phyloP scores from a whole-genome alignment of 2,888 invertebrate genomes.

The Luperina testacea region DNA sequence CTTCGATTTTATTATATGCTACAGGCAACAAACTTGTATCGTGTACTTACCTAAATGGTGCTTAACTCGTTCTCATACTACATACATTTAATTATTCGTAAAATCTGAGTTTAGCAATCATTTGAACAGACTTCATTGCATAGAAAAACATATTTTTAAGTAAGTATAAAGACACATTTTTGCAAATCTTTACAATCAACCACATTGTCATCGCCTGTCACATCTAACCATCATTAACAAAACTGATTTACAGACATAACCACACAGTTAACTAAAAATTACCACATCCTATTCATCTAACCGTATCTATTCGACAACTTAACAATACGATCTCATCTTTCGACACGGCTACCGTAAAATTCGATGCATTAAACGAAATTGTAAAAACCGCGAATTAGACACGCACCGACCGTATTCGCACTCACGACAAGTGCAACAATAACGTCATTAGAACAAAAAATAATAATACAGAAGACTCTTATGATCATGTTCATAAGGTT shows the following conservation, averaged over 20 bases:
- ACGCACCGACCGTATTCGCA: constrained; percentile 83
- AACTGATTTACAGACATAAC: constrained; percentile 40
- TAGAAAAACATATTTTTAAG: background rate
- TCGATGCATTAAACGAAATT: constrained; percentile 80
- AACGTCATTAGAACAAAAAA: constrained; percentile 76
- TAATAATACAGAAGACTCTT: constrained; percentile 41
- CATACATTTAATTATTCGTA: background rate
- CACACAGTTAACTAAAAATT: constrained; percentile 37
- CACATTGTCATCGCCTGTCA: constrained; percentile 25
- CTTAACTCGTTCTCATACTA: too few relatives aligned
- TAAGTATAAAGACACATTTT: background rate
- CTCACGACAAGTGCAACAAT: constrained; percentile 86
- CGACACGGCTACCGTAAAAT: constrained; percentile 75
- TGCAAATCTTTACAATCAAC: constrained; percentile 8
- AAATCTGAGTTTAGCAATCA: background rate
- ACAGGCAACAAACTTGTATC: too few relatives aligned
- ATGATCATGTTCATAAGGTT: constrained; percentile 61
- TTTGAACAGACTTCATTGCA: background rate
- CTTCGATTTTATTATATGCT: too few relatives aligned
- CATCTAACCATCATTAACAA: constrained; percentile 38
- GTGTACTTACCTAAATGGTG: too few relatives aligned
- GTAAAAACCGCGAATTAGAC: constrained; percentile 85
- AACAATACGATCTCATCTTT: constrained; percentile 62
- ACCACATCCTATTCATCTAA: constrained; percentile 51
- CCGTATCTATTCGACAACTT: constrained; percentile 58